Evolutionary conservation across 2,797 vertebrate genomes (phyloP), one percentile per base, ranked within the genome.

Genomic region (Falco rusticolus): DNA sequence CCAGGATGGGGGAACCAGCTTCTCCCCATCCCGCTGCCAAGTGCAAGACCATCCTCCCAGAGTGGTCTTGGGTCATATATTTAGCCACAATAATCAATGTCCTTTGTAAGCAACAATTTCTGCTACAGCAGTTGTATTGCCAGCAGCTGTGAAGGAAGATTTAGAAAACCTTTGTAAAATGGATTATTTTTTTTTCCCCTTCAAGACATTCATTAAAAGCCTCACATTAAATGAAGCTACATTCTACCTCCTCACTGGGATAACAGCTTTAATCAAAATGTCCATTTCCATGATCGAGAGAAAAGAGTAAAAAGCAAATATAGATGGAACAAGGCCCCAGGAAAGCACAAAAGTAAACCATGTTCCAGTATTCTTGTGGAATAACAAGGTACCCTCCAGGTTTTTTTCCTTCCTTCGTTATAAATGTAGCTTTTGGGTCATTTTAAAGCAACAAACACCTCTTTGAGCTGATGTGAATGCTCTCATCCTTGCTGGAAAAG

Each of bases 181-280:
- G 8, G 33, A 47, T 39, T 45, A 4, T 5, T 31, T 15, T 1
- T 15, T 1, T 29, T 15, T 37, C 45, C 2, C 1, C n/a, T 91
- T 90, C 3, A 2, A 93, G 47, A 63, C 6, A 70, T 82, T 92
- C 4, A 66, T 79, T 74, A 72, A 79, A 94, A 70, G 3, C 16
- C 34, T 90, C 25, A 56, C 54, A 53, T 77, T 56, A 69, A 80
- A 75, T 48, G 39, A 89, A 93, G 51, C 9, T 71, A 11, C 28
- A 13, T 82, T 90, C 77, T 94, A 21, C 18, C 56, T 84, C 61
- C 77, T 72, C 39, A 18, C 47, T 84, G 70, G 81, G 56, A 79
- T 51, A 96, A 61, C 22, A 79, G 20, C 51, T 82, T 96, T 90
- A 88, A 92, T 93, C 71, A 90, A 93, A 90, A 93, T 53, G 53